Base-by-base conservation (phyloP, 2,888 invertebrate genomes). In the Galerucella calmariensis region DNA sequence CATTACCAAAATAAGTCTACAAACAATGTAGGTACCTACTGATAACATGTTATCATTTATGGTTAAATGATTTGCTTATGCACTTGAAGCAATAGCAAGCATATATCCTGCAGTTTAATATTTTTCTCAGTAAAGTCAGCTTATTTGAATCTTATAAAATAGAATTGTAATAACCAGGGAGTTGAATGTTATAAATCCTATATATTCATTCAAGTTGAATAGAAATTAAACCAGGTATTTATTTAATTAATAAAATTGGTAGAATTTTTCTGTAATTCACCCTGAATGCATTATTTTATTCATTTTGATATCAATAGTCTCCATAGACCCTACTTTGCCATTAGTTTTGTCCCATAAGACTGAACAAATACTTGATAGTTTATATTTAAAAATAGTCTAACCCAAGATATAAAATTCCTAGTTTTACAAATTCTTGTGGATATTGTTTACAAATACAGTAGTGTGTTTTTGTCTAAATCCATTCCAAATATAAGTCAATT, bases 61-160 rank as follows among this genome's bases (percentile, higher is more conserved):
- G 10, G 56, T 56, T 56, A 20, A 20, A 56, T 56, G 2, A 56
- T 16, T 16, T 16, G 56, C 20, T 56, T 56, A 20, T 56, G 20
- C 16, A 56, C 3, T 11, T 2, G 10, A 56, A 56, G 10, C 20
- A 56, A 10, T 10, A 56, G n/a, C n/a, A 51, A 51, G 51, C 6
- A 14, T 0, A 53, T 56, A 20, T 56, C 11, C 20, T 56, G 10
- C 16, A 16, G 8, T 53, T 41, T 41, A 8, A n/a, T n/a, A 53
- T 53, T 14, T 56, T 20, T 56, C 20, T 56, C 56, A 56, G 56
- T 56, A 56, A 56, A 56, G 56, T 56, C 20, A 56, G 56, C 56
- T 56, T 56, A 56, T 56, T 56, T 10, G 10, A 56, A 56, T 56
- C 0, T 56, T 11, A 56, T 56, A 20, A 16, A 16, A 56, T 20